Conservation (phyloP, 2,113 vertebrate genomes). For the Dolichallabes microphthalmus region DNA sequence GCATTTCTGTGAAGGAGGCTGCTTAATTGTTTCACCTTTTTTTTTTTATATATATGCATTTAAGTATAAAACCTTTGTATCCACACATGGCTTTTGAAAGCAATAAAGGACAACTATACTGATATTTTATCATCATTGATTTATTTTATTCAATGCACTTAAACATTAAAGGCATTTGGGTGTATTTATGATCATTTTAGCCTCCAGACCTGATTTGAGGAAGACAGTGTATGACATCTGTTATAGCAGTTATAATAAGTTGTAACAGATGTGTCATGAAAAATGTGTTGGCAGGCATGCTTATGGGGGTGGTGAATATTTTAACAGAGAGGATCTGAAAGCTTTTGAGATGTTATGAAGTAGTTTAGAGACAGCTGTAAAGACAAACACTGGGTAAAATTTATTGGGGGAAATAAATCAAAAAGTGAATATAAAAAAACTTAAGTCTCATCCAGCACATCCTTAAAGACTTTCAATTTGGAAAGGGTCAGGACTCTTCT, state of each 20-base stretch:
- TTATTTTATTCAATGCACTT: background rate
- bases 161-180: background rate
- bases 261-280: constrained; percentile 26
- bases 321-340: background rate
- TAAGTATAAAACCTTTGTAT: background rate
- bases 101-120: background rate
- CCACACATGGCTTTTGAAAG: background rate
- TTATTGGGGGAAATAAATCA: background rate
- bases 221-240: constrained; percentile 23
- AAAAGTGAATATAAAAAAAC: background rate
- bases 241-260: constrained; percentile 9
- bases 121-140: background rate
- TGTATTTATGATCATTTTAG: background rate
- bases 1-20: background rate
- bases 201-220: background rate
- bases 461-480: too few relatives aligned
- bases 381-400: background rate
- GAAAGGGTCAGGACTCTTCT: too few relatives aligned
- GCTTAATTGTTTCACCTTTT: background rate
- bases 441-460: too few relatives aligned
- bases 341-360: background rate
- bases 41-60: background rate
- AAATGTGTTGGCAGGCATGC: background rate
- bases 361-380: background rate
- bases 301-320: background rate